Evolutionary conservation across 37 sponge, comb jelly and placozoan genomes (phyloP), one percentile per base, ranked within the genome.

Genomic region (Aplysina aerophoba): DNA sequence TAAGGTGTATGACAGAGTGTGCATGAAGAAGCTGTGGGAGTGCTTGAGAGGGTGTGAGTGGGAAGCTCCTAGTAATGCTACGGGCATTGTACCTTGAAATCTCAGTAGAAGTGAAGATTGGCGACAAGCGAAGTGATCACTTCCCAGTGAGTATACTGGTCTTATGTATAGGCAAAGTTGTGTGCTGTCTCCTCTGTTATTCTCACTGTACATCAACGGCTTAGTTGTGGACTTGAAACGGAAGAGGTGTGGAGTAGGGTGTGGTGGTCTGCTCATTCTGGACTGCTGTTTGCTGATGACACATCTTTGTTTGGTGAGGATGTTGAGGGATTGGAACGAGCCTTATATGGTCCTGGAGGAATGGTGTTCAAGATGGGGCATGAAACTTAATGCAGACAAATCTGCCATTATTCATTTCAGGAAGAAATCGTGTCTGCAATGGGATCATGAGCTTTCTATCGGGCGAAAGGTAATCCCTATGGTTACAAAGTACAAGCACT

Each of bases 171-270:
- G 73, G 37, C 73, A 71, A 33, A 37, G 73, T 28, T 71, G 73
- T 71, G 73, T 71, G 31, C 12, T 71, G 21, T 71, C 73, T 71
- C 73, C 73, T 21, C 37, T 71, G 5, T 35, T 71, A 2, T 71
- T 71, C 37, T 71, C 73, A 20, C 37, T 71, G 73, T 71, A 71
- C 37, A 71, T 71, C 37, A 71, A 71, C 37, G 37, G 12, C 20
- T 71, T 71, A 33, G 73, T 71, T 31, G 37, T 35, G n/a, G 73
- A 71, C 4, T 71, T 71, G 12, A 71, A 71, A 33, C 20, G 30
- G n/a, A 34, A 71, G 37, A 33, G 20, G n/a, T 71, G 34, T 71
- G 73, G 73, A 21, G 73, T 71, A 19, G 30, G 5, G 4, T 71
- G 73, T 71, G 37, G 37, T 21, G 73, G 37, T 21, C 21, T 34